Conservation (phyloP, 2,888 invertebrate species). For the Hirudinaria manillensis region DNA sequence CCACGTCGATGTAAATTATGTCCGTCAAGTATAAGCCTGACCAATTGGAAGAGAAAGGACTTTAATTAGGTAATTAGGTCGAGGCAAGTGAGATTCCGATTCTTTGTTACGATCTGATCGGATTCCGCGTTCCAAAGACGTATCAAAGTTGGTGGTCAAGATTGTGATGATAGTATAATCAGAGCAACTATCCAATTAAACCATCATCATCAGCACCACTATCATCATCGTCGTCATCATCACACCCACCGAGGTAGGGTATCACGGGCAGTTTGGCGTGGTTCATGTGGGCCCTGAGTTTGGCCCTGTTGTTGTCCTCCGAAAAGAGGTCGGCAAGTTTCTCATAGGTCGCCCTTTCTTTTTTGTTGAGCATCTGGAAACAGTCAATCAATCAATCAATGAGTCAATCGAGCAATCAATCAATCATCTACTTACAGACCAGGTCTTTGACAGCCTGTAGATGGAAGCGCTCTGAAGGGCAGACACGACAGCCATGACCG, state of each 20-base stretch:
- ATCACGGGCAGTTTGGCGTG: constrained; percentile 74
- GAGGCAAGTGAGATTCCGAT: not conserved
- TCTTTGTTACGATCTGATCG: no score
- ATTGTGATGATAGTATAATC: not conserved
- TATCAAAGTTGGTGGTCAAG: not conserved
- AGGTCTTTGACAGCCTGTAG: constrained; percentile 62
- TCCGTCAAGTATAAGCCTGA: constrained; percentile 85
- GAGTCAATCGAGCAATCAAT: not conserved
- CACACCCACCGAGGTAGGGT: constrained; percentile 73
- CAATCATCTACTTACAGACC: constrained; percentile 52
- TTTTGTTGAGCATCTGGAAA: constrained; percentile 63
- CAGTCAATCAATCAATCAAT: constrained; percentile 3
- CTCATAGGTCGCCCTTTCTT: constrained; percentile 79
- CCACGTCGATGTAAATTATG: constrained; percentile 86
- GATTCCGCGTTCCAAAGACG: no score
- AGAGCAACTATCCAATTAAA: not conserved
- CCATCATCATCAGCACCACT: not conserved
- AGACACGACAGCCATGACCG: constrained; percentile 84
- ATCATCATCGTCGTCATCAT: not conserved
- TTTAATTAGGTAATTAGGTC: not conserved
- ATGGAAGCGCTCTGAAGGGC: constrained; percentile 87
- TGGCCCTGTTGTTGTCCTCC: constrained; percentile 81
- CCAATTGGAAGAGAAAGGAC: constrained; percentile 40
- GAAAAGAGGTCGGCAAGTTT: constrained; percentile 81
- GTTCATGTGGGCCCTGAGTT: constrained; percentile 74